These are phyloP conservation scores for Sebastes hubbsi DNA, from an alignment of 2,797 vertebrate species.

Conservation along the genomic window DNA sequence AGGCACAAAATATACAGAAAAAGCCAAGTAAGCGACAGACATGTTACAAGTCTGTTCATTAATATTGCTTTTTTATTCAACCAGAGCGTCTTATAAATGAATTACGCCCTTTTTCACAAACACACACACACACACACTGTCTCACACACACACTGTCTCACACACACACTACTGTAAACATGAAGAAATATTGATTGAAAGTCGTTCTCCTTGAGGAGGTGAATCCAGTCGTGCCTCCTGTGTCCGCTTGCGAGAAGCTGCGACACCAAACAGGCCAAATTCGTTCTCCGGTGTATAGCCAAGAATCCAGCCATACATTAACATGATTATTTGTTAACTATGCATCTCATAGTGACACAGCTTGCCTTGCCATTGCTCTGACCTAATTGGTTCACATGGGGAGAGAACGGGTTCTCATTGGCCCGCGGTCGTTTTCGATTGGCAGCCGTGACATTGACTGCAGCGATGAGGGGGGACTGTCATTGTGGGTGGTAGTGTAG, in stretches of 20 bases:
- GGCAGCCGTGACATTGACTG: slow-evolving; percentile 79
- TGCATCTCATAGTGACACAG: slow-evolving; percentile 66
- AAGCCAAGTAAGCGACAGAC: slow-evolving; percentile 21
- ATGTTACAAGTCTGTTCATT: slow-evolving; percentile 12
- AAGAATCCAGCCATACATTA: slow-evolving; percentile 43
- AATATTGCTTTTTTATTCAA: slow-evolving; percentile 14
- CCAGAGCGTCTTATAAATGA: slow-evolving; percentile 1
- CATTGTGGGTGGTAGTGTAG: slow-evolving; percentile 74
- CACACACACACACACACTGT: neutral
- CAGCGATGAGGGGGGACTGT: slow-evolving; percentile 51
- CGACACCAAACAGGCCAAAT: slow-evolving; percentile 39
- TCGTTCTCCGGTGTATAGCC: slow-evolving; percentile 1
- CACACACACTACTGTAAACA: slow-evolving; percentile 17
- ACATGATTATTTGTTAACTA: slow-evolving; percentile 69
- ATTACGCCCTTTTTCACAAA: neutral
- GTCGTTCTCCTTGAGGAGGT: slow-evolving; percentile 55
- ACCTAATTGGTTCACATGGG: slow-evolving; percentile 67
- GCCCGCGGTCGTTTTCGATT: slow-evolving; percentile 56
- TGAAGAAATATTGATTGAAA: slow-evolving; percentile 43
- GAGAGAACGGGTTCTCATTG: slow-evolving; percentile 59
- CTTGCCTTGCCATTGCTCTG: slow-evolving; percentile 71
- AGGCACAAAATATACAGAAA: slow-evolving; percentile 27
- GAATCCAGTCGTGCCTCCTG: slow-evolving; percentile 33
- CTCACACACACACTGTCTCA: neutral
- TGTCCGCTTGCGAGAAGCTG: neutral